Evolutionary conservation across 1,140 invertebrate species (phyloP), one percentile per base, ranked within the genome.

Genomic region (Drosophila triauraria): DNA sequence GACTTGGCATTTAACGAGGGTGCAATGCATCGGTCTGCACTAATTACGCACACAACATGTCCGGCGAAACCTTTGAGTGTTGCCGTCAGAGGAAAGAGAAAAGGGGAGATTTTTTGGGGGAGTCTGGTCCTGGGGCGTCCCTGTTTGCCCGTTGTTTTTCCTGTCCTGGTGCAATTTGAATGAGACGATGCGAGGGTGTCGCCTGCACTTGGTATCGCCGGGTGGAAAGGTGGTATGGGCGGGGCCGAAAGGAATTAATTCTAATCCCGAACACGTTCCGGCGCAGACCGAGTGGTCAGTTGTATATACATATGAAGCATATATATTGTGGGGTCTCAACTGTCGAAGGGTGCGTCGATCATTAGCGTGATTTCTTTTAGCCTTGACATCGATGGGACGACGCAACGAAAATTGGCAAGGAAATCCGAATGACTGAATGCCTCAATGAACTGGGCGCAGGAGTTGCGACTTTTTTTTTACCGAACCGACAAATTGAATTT

Each of bases 41-140:
- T 87, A 87, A 87, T 87, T 87, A 87, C 84, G 77, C 84, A 88
- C 80, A 80, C 83, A 87, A 70, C 72, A 83, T 88, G 83, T 80
- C 68, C 67, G 46, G 71, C 71, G 23, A 61, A 68, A 53, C 27
- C 48, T 56, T 65, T 47, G 50, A n/a, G 15, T 30, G 38, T 20
- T 30, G 38, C 9, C 23, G 20, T 9, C 15, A 9, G 7, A 15
- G n/a, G 20, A 56, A 56, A 60, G 17, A 17, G 38, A 50, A 57
- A 72, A 32, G 67, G 53, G 67, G 46, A 38, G 67, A 20, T 38
- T 50, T 71, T 68, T 35, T n/a, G 9, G 35, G 35, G 25, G 65
- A 67, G 48, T 23, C 59, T 20, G 35, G 38, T 43, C 35, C 50
- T 53, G 13, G 10, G 62, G 71, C 72, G 30, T 58, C 40, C 32